These are phyloP conservation scores for Coendou prehensilis DNA, from an alignment of 2,797 vertebrate species.

Conservation along the genomic window DNA sequence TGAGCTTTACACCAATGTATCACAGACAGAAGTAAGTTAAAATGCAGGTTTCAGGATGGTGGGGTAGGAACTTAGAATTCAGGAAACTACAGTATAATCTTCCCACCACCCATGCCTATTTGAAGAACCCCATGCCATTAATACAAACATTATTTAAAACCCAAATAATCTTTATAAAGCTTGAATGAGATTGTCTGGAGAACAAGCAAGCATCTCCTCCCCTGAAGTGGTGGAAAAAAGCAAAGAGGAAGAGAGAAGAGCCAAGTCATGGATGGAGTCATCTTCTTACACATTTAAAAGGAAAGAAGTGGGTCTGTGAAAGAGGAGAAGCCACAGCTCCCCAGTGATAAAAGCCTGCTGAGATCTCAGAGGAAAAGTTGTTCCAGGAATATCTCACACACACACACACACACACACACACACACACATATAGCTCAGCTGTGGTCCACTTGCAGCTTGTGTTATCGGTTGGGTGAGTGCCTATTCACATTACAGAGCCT, in stretches of 20 bases:
- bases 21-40: not conserved
- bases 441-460: conserved; percentile 50
- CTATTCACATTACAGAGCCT: not conserved
- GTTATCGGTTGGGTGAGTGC: conserved; percentile 51
- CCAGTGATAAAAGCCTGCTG: conserved; percentile 44
- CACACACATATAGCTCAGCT: conserved; percentile 29
- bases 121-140: not conserved
- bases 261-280: conserved; percentile 45
- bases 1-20: not conserved
- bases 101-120: not conserved
- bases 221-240: not conserved
- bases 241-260: not conserved
- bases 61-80: not conserved
- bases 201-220: conserved; percentile 4
- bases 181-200: not conserved
- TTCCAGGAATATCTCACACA: conserved; percentile 49
- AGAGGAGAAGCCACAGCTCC: conserved; percentile 46
- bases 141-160: conserved; percentile 34
- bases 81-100: not conserved
- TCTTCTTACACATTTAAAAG: conserved; percentile 42
- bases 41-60: not conserved
- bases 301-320: conserved; percentile 56
- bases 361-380: conserved; percentile 67
- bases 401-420: not conserved
- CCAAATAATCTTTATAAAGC: conserved; percentile 41